phyloP scores from a whole-genome alignment of 2,797 vertebrate genomes.

The Propithecus perrieri region DNA sequence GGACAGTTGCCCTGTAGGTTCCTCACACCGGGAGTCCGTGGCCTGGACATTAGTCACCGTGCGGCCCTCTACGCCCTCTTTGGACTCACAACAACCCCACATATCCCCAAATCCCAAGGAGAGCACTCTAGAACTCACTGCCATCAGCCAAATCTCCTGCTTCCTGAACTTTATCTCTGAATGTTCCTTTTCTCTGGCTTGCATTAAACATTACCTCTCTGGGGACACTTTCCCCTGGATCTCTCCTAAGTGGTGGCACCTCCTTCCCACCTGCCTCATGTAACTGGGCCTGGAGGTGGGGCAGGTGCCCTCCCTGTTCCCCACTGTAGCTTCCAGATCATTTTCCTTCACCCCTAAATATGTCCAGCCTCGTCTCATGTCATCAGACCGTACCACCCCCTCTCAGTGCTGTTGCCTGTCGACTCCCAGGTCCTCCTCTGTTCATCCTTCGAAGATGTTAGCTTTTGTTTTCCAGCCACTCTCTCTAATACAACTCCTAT shows the following conservation, averaged over 20 bases:
- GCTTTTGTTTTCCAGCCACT: neutral
- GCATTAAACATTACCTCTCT: neutral
- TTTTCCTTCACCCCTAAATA: neutral
- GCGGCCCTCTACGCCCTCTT: fast-evolving
- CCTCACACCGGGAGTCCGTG: fast-evolving
- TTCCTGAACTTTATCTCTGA: neutral
- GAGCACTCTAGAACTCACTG: neutral
- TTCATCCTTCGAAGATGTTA: neutral
- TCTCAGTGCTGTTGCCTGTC: fast-evolving
- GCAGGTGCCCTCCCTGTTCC: neutral
- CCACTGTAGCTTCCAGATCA: neutral
- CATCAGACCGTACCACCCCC: fast-evolving
- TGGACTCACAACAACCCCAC: fast-evolving
- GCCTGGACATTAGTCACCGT: fast-evolving
- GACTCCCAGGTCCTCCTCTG: neutral
- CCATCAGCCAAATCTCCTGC: neutral
- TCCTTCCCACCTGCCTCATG: neutral
- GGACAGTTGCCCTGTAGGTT: neutral
- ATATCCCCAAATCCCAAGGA: neutral
- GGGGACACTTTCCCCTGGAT: neutral
- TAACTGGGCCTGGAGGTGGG: neutral
- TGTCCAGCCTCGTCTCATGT: neutral
- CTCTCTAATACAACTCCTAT: neutral
- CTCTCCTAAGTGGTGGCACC: neutral
- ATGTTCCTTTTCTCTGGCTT: neutral